Percentiles rank a stretch among this genome's conserved stretches.
Conservation (phyloP, 2,888 invertebrate genomes). For the Torymus auratus region DNA sequence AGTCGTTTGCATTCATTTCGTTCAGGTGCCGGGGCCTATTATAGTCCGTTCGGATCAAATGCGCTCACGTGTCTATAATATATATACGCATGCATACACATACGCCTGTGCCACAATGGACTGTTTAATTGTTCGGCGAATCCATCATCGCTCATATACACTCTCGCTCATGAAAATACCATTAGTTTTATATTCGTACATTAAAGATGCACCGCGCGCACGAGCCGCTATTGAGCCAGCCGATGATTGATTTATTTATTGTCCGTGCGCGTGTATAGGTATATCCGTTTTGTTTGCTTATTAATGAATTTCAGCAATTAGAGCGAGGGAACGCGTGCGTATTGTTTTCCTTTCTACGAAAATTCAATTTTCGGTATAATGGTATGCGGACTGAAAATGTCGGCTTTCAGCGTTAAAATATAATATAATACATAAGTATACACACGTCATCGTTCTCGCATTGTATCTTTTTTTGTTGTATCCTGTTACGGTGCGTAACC, state of each 20-base stretch:
- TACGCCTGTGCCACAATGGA: too few relatives aligned
- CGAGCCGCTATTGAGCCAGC: background rate
- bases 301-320: background rate
- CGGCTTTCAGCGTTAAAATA: too few relatives aligned
- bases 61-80: too few relatives aligned
- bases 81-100: too few relatives aligned
- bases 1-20: background rate
- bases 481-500: too few relatives aligned
- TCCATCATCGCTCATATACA: background rate
- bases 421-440: too few relatives aligned
- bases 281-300: background rate
- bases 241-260: constrained; percentile 37
- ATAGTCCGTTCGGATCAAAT: background rate
- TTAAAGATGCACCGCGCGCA: constrained; percentile 8
- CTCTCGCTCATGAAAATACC: background rate
- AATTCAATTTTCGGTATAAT: too few relatives aligned
- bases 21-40: background rate
- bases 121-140: constrained; percentile 41
- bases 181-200: constrained; percentile 42
- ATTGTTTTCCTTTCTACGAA: too few relatives aligned
- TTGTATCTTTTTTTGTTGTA: too few relatives aligned
- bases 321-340: too few relatives aligned
- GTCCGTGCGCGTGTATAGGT: background rate
- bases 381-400: too few relatives aligned
- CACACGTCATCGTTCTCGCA: too few relatives aligned